Percentiles rank a stretch among this genome's conserved stretches.
Conservation (phyloP, 2,113 vertebrate genomes). For the Ictalurus furcatus region DNA sequence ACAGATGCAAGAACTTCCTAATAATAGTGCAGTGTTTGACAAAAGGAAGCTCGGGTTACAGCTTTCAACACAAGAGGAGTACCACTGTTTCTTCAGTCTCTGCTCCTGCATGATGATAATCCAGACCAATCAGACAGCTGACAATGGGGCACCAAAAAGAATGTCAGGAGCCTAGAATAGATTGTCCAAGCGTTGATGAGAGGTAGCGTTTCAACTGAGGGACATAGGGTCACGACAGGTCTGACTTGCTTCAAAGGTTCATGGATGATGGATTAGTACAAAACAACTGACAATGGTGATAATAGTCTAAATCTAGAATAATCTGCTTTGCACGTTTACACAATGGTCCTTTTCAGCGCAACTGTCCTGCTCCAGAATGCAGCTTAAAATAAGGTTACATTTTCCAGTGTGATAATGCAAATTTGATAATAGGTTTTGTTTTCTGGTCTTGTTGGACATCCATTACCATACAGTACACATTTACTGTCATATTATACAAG, state of each 20-base stretch:
- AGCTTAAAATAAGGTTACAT: neutral
- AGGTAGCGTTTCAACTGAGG: conserved; percentile 20
- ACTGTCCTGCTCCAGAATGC: neutral
- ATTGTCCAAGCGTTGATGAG: conserved; percentile 28
- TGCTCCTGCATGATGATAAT: conserved; percentile 12
- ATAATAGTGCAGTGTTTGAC: conserved; percentile 43
- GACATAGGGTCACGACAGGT: conserved; percentile 1
- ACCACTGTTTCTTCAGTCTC: conserved; percentile 32
- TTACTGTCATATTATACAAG: neutral
- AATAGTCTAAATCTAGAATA: neutral
- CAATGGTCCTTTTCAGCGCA: neutral
- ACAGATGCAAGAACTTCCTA: conserved; percentile 43
- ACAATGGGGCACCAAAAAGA: conserved; percentile 31
- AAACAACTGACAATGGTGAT: neutral
- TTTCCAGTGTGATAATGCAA: neutral
- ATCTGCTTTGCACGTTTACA: conserved; percentile 1
- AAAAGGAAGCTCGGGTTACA: conserved; percentile 50
- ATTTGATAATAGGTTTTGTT: neutral
- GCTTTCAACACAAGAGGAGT: conserved; percentile 32
- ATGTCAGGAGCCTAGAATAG: conserved; percentile 47
- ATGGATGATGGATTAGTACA: neutral
- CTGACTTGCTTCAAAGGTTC: neutral
- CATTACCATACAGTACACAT: neutral
- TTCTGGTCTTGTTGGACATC: neutral
- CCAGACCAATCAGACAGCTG: conserved; percentile 47